These are phyloP conservation scores for Ophion ventricosus DNA, from an alignment of 2,888 invertebrate species.

Conservation along the genomic window DNA sequence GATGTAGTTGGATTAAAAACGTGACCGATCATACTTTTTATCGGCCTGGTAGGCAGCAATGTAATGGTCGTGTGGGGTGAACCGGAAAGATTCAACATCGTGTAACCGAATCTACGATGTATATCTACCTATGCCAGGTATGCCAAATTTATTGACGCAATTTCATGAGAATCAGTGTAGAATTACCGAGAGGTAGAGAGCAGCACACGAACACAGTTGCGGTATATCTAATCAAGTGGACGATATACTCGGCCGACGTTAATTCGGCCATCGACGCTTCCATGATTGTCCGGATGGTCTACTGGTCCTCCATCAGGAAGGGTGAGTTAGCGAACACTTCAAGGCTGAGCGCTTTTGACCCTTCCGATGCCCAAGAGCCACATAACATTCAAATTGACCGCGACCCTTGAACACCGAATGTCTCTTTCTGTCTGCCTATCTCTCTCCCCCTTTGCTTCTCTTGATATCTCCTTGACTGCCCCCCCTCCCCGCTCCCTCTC, in stretches of 20 bases:
- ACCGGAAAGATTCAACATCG: neutral
- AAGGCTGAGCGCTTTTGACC: constrained; percentile 53
- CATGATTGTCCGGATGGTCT: constrained; percentile 45
- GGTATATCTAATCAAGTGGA: constrained; percentile 53
- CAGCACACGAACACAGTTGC: constrained; percentile 27
- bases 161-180: constrained; percentile 40
- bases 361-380: constrained; percentile 46
- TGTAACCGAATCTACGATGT: neutral
- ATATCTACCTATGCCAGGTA: constrained; percentile 22
- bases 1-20: no score
- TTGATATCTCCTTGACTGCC: neutral
- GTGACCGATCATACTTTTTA: no score
- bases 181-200: neutral
- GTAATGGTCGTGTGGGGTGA: neutral
- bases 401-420: constrained; percentile 33
- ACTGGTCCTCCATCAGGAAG: constrained; percentile 42
- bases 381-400: constrained; percentile 39
- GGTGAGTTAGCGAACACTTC: constrained; percentile 56
- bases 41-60: no score
- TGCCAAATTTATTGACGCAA: constrained; percentile 40
- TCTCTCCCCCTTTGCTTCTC: neutral
- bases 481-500: neutral
- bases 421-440: constrained; percentile 16
- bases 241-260: constrained; percentile 56
- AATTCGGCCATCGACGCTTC: constrained; percentile 43